A percentile compares a stretch with the other conserved stretches of the same genome.
These are phyloP conservation scores for Ichneumon xanthorius DNA, from an alignment of 2,888 invertebrate species.

Conservation along the genomic window DNA sequence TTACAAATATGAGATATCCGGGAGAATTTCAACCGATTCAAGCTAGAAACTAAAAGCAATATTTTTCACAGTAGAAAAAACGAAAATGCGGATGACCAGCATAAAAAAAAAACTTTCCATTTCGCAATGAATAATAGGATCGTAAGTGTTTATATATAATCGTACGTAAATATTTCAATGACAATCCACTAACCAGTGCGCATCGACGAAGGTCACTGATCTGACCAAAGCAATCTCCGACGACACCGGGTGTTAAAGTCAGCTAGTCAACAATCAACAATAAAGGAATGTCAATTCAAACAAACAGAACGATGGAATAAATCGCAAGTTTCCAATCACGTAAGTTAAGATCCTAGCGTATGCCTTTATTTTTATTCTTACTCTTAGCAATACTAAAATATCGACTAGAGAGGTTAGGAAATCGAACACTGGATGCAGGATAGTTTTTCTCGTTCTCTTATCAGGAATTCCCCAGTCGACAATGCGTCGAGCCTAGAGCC, in stretches of 20 bases:
- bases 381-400: not conserved
- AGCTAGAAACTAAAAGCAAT: not conserved
- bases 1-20: too few species aligned
- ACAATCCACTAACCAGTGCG: not conserved
- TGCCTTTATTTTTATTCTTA: not conserved
- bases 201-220: not conserved
- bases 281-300: constrained; percentile 12
- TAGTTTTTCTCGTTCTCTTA: constrained; percentile 53
- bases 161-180: not conserved
- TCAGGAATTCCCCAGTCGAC: constrained; percentile 45
- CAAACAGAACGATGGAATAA: not conserved
- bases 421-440: constrained; percentile 43
- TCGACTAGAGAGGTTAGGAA: constrained; percentile 59
- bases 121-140: not conserved
- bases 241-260: not conserved
- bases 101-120: not conserved
- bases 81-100: not conserved
- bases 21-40: not conserved
- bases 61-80: not conserved
- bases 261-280: not conserved
- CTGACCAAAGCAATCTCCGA: not conserved
- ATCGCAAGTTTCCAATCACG: constrained; percentile 19
- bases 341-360: constrained; percentile 34
- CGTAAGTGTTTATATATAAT: not conserved
- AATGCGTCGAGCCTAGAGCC: constrained; percentile 11